A percentile compares a stretch with the other conserved stretches of the same genome.
phyloP scores from a whole-genome alignment of 2,797 vertebrate species.

The Hyperoplus lanceolatus region DNA sequence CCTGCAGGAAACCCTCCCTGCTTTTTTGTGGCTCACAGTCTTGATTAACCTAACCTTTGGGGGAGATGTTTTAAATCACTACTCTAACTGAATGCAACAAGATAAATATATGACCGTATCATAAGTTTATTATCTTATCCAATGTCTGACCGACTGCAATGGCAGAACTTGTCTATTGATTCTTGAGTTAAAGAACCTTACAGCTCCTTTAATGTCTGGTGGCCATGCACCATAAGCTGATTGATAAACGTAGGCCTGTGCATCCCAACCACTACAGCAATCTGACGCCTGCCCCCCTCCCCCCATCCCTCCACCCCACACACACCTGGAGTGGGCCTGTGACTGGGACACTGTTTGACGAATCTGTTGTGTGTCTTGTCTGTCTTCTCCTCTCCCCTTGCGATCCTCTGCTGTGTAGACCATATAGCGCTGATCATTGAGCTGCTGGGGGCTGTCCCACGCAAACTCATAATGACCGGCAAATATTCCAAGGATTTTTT shows the following conservation, averaged over 20 bases:
- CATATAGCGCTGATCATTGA: constrained; percentile 99
- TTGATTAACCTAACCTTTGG: background rate
- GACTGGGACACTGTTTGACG: constrained; percentile 76
- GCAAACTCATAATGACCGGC: constrained; percentile 94
- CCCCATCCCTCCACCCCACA: constrained; percentile 38
- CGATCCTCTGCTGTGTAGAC: constrained; percentile 82
- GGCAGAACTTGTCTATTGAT: background rate
- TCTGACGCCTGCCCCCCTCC: background rate
- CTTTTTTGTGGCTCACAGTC: background rate
- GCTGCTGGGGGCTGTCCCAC: constrained; percentile 96
- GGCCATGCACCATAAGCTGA: constrained; percentile 8
- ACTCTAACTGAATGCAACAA: too few relatives aligned
- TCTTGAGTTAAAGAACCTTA: background rate
- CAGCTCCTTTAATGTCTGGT: constrained; percentile 10
- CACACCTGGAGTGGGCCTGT: constrained; percentile 72
- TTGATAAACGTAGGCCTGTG: constrained; percentile 15
- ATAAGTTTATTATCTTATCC: background rate
- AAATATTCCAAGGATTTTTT: constrained; percentile 99
- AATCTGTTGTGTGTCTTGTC: constrained; percentile 77
- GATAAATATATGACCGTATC: background rate
- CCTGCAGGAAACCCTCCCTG: background rate
- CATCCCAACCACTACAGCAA: background rate
- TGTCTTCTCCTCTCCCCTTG: constrained; percentile 50
- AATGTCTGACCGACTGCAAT: background rate
- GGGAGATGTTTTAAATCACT: background rate